phyloP scores from a whole-genome alignment of 1,140 invertebrate species.

The Hyles vespertilio region DNA sequence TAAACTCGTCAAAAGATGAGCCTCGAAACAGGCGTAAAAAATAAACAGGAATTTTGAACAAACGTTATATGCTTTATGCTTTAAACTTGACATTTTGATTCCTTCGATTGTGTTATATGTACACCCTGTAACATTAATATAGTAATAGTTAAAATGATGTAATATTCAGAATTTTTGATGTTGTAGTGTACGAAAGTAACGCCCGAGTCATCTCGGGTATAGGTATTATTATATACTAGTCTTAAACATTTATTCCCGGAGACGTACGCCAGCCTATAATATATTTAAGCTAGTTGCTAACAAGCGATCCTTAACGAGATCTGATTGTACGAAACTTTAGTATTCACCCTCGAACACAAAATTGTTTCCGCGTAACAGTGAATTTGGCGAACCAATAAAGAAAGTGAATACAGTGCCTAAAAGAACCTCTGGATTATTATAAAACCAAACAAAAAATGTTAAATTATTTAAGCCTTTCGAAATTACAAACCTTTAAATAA shows the following conservation, averaged over 20 bases:
- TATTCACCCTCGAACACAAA: slow-evolving; percentile 9
- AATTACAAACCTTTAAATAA: slow-evolving; percentile 58
- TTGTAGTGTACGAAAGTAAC: slow-evolving; percentile 50
- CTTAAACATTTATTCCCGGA: slow-evolving; percentile 34
- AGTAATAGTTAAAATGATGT: slow-evolving; percentile 46
- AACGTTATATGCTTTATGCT: slow-evolving; percentile 58
- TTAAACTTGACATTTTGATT: slow-evolving; percentile 38
- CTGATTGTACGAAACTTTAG: slow-evolving; percentile 16
- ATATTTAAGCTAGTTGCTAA: slow-evolving; percentile 19
- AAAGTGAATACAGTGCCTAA: slow-evolving; percentile 53
- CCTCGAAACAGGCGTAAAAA: slow-evolving; percentile 36
- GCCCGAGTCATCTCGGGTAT: slow-evolving; percentile 43
- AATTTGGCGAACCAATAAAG: slow-evolving; percentile 39
- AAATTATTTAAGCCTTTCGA: slow-evolving; percentile 45
- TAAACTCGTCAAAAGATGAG: too few species aligned
- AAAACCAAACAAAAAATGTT: slow-evolving; percentile 39
- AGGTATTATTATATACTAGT: slow-evolving; percentile 54
- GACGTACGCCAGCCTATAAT: slow-evolving; percentile 17
- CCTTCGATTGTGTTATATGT: slow-evolving; percentile 41
- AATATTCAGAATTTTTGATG: slow-evolving; percentile 53
- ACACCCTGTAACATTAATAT: slow-evolving; percentile 47
- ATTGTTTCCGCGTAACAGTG: slow-evolving; percentile 19
- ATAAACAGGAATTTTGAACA: slow-evolving; percentile 66
- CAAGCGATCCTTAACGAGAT: slow-evolving; percentile 16
- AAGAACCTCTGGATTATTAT: slow-evolving; percentile 56